A percentile compares a stretch with the other conserved stretches of the same genome.
Conservation (phyloP, 2,797 vertebrate species). For the Rhinogobio ventralis region DNA sequence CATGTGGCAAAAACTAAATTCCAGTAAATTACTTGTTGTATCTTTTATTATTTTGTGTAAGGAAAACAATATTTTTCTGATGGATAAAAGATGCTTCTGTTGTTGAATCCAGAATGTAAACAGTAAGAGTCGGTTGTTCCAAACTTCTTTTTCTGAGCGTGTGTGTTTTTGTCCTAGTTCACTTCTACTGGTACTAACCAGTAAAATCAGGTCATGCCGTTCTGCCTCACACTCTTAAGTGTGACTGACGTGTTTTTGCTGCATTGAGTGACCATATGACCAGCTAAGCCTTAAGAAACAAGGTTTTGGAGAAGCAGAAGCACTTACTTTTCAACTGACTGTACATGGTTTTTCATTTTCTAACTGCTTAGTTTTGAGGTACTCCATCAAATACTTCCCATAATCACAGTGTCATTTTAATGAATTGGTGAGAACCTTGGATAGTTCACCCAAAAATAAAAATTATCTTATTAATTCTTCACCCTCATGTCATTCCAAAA, state of each 20-base stretch:
- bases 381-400: background rate
- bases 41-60: background rate
- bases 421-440: background rate
- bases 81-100: background rate
- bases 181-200: conserved; percentile 9
- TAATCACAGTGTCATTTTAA: background rate
- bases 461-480: too few species aligned
- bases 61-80: background rate
- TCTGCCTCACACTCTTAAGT: conserved; percentile 27
- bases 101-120: background rate
- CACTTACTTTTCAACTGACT: background rate
- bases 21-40: too few species aligned
- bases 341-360: background rate
- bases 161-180: background rate
- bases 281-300: conserved; percentile 73
- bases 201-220: conserved; percentile 13
- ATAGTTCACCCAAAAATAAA: too few species aligned
- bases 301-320: conserved; percentile 5
- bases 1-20: too few species aligned
- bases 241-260: conserved; percentile 63
- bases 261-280: conserved; percentile 76
- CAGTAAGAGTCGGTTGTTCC: background rate
- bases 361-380: background rate
- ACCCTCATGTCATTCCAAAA: too few species aligned
- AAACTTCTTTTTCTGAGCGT: background rate